A percentile compares a stretch with the other conserved stretches of the same genome.
phyloP scores from a whole-genome alignment of 2,113 vertebrate genomes.

The Melanotaenia duboulayi region DNA sequence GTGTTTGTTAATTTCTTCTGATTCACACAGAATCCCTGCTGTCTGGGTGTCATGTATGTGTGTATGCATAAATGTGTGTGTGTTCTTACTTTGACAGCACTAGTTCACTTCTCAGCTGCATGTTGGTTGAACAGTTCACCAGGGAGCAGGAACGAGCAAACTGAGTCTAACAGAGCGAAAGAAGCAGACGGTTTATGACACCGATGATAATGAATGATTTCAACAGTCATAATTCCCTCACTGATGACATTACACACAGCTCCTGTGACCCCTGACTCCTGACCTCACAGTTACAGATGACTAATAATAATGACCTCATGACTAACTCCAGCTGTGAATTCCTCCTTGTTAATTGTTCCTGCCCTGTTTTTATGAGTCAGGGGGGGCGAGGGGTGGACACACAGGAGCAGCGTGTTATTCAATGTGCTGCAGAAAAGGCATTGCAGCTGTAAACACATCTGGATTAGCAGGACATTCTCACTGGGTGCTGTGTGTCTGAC shows the following conservation, averaged over 20 bases:
- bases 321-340: conserved; percentile 38
- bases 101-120: conserved; percentile 88
- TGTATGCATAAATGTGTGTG: conserved; percentile 13
- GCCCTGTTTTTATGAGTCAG: conserved; percentile 29
- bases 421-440: conserved; percentile 40
- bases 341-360: conserved; percentile 28
- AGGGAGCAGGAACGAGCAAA: conserved; percentile 91
- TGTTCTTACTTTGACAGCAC: conserved; percentile 88
- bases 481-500: not conserved
- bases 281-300: not conserved
- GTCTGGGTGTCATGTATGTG: not conserved
- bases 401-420: conserved; percentile 38
- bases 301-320: not conserved
- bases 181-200: conserved; percentile 17
- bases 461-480: conserved; percentile 4
- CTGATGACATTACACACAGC: conserved; percentile 2
- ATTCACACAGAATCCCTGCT: not conserved
- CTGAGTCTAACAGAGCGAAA: conserved; percentile 80
- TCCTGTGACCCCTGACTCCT: conserved; percentile 24
- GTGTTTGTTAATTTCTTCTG: not conserved
- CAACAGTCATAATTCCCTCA: not conserved
- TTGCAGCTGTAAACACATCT: conserved; percentile 57
- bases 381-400: conserved; percentile 11
- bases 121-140: conserved; percentile 91
- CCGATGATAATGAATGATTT: conserved; percentile 11